Conservation (phyloP, 1,140 invertebrate genomes). For the Apis florea region DNA sequence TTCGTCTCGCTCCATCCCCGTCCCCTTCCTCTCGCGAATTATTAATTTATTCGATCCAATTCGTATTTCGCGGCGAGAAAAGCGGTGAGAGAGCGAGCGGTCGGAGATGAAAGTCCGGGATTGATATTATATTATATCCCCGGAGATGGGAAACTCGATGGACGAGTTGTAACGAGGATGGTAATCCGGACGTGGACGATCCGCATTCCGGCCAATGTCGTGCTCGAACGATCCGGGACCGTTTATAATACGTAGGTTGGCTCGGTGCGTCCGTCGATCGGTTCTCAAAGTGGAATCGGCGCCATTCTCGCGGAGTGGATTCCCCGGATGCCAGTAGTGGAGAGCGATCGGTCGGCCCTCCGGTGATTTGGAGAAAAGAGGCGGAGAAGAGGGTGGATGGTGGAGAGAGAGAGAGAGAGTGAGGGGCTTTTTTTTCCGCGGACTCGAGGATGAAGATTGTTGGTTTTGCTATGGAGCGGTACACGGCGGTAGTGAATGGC, state of each 20-base stretch:
- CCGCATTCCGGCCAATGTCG: slow-evolving; percentile 59
- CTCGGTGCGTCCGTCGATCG: slow-evolving; percentile 44
- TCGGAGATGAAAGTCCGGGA: neutral
- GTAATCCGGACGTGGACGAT: slow-evolving; percentile 12
- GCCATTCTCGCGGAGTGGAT: slow-evolving; percentile 63
- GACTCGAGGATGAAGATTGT: slow-evolving; percentile 76
- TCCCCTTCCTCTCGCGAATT: neutral
- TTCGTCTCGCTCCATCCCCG: slow-evolving; percentile 9
- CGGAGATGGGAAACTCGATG: too few relatives aligned
- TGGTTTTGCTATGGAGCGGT: slow-evolving; percentile 74
- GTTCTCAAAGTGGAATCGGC: slow-evolving; percentile 54
- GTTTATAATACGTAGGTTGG: slow-evolving; percentile 61
- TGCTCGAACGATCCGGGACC: slow-evolving; percentile 49
- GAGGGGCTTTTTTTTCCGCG: slow-evolving; percentile 56
- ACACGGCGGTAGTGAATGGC: slow-evolving; percentile 64
- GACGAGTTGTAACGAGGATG: slow-evolving; percentile 20
- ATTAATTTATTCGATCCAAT: too few relatives aligned
- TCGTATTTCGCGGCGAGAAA: too few relatives aligned
- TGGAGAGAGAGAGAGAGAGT: slow-evolving; percentile 23
- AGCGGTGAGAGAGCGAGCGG: too few relatives aligned
- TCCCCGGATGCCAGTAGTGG: slow-evolving; percentile 63
- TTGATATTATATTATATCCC: slow-evolving; percentile 21
- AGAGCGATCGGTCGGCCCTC: slow-evolving; percentile 59
- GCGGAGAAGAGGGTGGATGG: slow-evolving; percentile 47
- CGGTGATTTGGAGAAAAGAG: slow-evolving; percentile 64